Percentiles rank a stretch among this genome's conserved stretches.
These are phyloP conservation scores for Lamprotornis superbus DNA, from an alignment of 2,113 vertebrate genomes.

Conservation along the genomic window DNA sequence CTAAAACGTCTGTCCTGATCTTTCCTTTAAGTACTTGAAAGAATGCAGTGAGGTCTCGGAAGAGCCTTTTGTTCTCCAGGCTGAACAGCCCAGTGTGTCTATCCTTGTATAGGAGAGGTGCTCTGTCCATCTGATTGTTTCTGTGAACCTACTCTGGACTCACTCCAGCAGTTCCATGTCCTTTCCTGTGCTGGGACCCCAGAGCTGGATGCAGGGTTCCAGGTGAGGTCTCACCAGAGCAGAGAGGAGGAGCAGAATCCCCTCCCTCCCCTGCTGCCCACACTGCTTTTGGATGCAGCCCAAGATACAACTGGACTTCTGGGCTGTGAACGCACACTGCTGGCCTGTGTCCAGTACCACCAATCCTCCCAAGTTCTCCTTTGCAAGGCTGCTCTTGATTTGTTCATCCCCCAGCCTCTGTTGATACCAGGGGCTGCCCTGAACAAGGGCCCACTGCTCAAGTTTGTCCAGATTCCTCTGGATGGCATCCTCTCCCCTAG, in stretches of 20 bases:
- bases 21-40: neutral
- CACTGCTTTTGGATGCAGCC: rapidly evolving
- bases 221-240: neutral
- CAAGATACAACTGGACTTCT: neutral
- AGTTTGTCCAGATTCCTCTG: neutral
- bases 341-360: neutral
- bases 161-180: neutral
- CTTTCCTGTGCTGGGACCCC: neutral
- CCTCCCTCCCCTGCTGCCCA: neutral
- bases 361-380: neutral
- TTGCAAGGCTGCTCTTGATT: neutral
- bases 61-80: neutral
- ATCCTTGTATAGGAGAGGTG: neutral
- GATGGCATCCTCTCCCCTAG: neutral
- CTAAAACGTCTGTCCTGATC: neutral
- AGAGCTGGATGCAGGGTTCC: neutral
- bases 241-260: neutral
- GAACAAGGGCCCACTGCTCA: rapidly evolving
- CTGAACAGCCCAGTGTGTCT: neutral
- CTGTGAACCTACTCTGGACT: neutral
- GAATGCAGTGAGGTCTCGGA: neutral
- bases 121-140: neutral
- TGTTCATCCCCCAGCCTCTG: neutral
- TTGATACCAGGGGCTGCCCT: neutral
- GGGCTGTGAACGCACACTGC: no score